Evolutionary conservation across 1,140 invertebrate genomes (phyloP).

Genomic region (Anoplolepis gracilipes): DNA sequence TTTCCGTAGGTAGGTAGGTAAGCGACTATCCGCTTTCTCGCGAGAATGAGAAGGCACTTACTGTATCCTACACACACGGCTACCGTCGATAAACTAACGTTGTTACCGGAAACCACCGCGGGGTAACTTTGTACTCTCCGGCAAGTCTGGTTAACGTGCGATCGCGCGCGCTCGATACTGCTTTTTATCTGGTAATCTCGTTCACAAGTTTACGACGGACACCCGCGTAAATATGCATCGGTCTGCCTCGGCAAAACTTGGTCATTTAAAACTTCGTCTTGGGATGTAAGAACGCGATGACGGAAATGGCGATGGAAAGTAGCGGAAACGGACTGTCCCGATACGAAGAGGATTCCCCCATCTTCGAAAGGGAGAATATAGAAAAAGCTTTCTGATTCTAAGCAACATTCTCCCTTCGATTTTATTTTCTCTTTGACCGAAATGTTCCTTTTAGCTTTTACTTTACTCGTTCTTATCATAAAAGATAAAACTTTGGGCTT

Average conservation of each 20-base stretch:
- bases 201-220: slow-evolving; percentile 51
- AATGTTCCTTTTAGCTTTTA: background rate
- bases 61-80: background rate
- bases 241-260: slow-evolving; percentile 54
- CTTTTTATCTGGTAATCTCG: slow-evolving; percentile 62
- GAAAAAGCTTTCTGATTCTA: background rate
- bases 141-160: slow-evolving; percentile 26
- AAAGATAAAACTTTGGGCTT: slow-evolving; percentile 18
- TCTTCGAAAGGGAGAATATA: background rate
- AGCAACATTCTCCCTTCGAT: slow-evolving; percentile 36
- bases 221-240: slow-evolving; percentile 59
- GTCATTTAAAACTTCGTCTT: slow-evolving; percentile 61
- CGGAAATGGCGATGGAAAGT: background rate
- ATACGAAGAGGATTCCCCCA: background rate
- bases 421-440: slow-evolving; percentile 19
- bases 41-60: slow-evolving; percentile 49
- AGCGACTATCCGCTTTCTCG: slow-evolving; percentile 41
- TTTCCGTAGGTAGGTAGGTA: slow-evolving; percentile 27
- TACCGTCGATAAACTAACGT: slow-evolving; percentile 57
- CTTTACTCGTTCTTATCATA: background rate
- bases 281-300: background rate
- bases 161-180: slow-evolving; percentile 44
- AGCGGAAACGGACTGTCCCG: background rate
- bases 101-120: slow-evolving; percentile 56
- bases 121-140: slow-evolving; percentile 59